A percentile compares a stretch with the other conserved stretches of the same genome.
Conservation (phyloP, 2,888 invertebrate genomes). For the Cheilosia soror region DNA sequence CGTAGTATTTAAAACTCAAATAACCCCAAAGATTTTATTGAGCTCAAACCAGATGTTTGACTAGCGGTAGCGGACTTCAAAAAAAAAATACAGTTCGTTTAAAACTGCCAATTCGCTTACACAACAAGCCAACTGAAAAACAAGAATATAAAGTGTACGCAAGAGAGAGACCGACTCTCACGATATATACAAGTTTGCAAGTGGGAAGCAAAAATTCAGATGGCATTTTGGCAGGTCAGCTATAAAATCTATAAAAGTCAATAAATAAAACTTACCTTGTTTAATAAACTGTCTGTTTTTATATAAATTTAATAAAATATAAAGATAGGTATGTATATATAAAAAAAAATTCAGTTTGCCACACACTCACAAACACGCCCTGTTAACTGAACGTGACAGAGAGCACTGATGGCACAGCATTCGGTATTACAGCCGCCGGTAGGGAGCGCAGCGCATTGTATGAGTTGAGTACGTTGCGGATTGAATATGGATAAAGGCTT, state of each 20-base stretch:
- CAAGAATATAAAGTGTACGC: neutral
- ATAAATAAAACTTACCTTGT: constrained; percentile 31
- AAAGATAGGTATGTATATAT: too few relatives aligned
- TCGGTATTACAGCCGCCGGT: constrained; percentile 37
- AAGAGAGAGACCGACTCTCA: neutral
- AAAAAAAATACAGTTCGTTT: neutral
- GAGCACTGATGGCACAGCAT: constrained; percentile 52
- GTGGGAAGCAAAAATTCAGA: neutral
- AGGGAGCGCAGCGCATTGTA: constrained; percentile 46
- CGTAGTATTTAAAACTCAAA: neutral
- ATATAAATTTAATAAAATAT: constrained; percentile 8
- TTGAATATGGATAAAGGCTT: constrained; percentile 8
- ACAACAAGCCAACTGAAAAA: neutral
- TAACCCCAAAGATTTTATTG: neutral
- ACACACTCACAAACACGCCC: constrained; percentile 53
- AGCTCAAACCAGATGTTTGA: neutral
- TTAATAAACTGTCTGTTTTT: neutral
- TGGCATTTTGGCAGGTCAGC: neutral
- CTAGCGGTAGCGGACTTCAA: neutral
- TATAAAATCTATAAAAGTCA: neutral
- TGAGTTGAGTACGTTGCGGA: constrained; percentile 19
- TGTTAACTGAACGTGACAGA: constrained; percentile 50
- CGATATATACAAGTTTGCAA: neutral
- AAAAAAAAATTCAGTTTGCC: constrained; percentile 2
- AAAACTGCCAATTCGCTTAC: neutral